Evolutionary conservation across 2,888 invertebrate species (phyloP).

Genomic region (Amphipyra tragopoginis): DNA sequence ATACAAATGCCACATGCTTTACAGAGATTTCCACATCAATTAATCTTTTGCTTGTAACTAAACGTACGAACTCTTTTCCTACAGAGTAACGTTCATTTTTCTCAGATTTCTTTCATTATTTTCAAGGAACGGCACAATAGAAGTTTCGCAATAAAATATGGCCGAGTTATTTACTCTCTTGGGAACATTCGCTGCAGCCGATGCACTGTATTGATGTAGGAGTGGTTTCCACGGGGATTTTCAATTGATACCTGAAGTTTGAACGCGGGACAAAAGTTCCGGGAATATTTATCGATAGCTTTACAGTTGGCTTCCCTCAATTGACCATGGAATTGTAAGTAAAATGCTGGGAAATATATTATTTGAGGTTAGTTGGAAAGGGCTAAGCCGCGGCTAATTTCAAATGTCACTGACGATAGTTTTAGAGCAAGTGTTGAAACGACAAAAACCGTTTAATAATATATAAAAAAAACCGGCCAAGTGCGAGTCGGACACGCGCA

Average conservation of each 20-base stretch:
- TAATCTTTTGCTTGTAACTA: slow-evolving; percentile 1
- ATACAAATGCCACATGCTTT: slow-evolving; percentile 7
- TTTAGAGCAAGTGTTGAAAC: too few relatives aligned
- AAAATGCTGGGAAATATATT: background rate
- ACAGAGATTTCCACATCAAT: background rate
- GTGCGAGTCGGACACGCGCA: too few relatives aligned
- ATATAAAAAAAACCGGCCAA: too few relatives aligned
- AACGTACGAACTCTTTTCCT: too few relatives aligned
- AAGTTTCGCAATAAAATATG: slow-evolving; percentile 61
- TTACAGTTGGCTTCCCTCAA: background rate
- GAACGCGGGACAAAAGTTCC: slow-evolving; percentile 12
- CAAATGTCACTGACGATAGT: too few relatives aligned
- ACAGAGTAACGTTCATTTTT: slow-evolving; percentile 19
- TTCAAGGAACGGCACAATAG: slow-evolving; percentile 37
- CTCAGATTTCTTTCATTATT: slow-evolving; percentile 50
- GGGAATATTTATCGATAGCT: slow-evolving; percentile 10
- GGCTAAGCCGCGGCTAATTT: too few relatives aligned
- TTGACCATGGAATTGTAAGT: slow-evolving; percentile 1
- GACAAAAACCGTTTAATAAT: too few relatives aligned
- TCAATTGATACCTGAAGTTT: slow-evolving; percentile 46
- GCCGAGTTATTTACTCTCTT: slow-evolving; percentile 56
- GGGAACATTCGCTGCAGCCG: slow-evolving; percentile 36
- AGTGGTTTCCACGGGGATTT: slow-evolving; percentile 36
- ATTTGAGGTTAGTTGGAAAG: background rate
- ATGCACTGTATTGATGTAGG: slow-evolving; percentile 48